Evolutionary conservation across 2,888 invertebrate species (phyloP).

Genomic region (Caenorhabditis sp.): DNA sequence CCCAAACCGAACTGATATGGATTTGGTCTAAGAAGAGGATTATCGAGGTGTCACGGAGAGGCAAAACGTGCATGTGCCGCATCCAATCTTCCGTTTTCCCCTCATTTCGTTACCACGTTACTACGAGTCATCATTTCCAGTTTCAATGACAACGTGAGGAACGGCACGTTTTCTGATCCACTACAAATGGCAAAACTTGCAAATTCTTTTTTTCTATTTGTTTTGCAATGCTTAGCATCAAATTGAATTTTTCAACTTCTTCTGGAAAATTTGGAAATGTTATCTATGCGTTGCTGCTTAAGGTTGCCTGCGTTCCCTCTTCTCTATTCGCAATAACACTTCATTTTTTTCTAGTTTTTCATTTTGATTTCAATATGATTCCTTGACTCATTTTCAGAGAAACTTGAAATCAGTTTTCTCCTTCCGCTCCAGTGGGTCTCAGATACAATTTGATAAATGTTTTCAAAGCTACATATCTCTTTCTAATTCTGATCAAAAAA

Average conservation of each 20-base stretch:
- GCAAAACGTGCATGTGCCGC: slow-evolving; percentile 41
- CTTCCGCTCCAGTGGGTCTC: slow-evolving; percentile 1
- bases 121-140: slow-evolving; percentile 4
- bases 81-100: slow-evolving; percentile 53
- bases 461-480: slow-evolving; percentile 1
- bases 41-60: slow-evolving; percentile 45
- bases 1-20: slow-evolving; percentile 52
- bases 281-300: slow-evolving; percentile 1
- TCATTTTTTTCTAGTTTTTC: background rate
- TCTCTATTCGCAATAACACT: slow-evolving; percentile 3
- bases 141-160: background rate
- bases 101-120: slow-evolving; percentile 19
- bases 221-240: no score
- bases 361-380: no score
- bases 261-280: slow-evolving; percentile 25
- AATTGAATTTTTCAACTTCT: no score
- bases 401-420: slow-evolving; percentile 3
- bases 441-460: background rate
- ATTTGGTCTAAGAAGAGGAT: slow-evolving; percentile 45
- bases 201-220: background rate
- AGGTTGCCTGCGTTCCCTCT: background rate
- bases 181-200: background rate
- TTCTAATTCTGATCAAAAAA: slow-evolving; percentile 5
- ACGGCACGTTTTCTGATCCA: background rate
- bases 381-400: background rate